Evolutionary conservation across 2,113 vertebrate genomes (phyloP).

Genomic region (Sinocyclocheilus anshuiensis): DNA sequence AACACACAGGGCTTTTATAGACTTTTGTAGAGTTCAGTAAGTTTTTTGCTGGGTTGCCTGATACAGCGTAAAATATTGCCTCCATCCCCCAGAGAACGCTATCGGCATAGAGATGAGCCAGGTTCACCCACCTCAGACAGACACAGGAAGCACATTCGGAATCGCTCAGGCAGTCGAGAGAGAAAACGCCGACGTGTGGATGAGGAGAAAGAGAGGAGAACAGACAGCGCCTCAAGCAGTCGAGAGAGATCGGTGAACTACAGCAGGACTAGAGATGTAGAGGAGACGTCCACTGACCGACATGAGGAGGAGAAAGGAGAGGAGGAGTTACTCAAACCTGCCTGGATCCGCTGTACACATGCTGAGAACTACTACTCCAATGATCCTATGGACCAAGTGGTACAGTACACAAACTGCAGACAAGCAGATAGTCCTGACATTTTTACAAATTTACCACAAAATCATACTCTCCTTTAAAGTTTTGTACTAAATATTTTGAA

Average conservation of each 20-base stretch:
- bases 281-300: conserved; percentile 75
- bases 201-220: conserved; percentile 78
- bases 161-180: conserved; percentile 86
- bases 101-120: conserved; percentile 86
- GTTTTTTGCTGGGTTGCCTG: background rate
- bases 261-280: conserved; percentile 78
- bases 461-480: background rate
- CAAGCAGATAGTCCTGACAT: background rate
- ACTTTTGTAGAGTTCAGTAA: background rate
- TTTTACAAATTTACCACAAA: background rate
- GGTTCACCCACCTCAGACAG: conserved; percentile 85
- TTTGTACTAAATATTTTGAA: background rate
- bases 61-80: background rate
- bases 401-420: conserved; percentile 56
- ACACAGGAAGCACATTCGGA: conserved; percentile 83
- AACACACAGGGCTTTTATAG: background rate
- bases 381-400: conserved; percentile 99
- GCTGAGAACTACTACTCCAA: conserved; percentile 95
- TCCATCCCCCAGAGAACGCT: conserved; percentile 76
- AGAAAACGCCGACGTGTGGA: conserved; percentile 90
- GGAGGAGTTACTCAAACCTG: conserved; percentile 89
- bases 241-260: conserved; percentile 74
- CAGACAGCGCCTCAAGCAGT: conserved; percentile 70
- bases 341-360: conserved; percentile 97
- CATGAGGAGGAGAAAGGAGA: conserved; percentile 84